Evolutionary conservation across 1,140 invertebrate species (phyloP).

Genomic region (Cardiocondyla obscurior): DNA sequence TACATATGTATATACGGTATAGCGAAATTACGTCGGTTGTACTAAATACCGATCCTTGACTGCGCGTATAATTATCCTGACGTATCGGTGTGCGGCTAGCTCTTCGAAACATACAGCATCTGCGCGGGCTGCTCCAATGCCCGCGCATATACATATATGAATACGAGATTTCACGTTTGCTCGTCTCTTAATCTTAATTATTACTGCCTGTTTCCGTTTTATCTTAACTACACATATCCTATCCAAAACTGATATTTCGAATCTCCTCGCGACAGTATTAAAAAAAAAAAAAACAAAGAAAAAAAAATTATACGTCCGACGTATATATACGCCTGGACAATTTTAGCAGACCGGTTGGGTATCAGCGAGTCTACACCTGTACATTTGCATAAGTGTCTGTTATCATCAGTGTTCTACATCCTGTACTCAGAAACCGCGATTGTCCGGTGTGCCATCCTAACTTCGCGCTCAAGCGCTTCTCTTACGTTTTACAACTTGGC

Average conservation of each 20-base stretch:
- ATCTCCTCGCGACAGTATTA: too few relatives aligned
- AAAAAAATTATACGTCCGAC: too few relatives aligned
- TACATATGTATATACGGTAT: background rate
- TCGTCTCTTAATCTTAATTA: too few relatives aligned
- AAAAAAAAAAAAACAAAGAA: too few relatives aligned
- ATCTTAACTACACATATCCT: too few relatives aligned
- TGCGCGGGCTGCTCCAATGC: background rate
- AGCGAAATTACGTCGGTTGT: background rate
- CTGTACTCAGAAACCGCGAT: background rate
- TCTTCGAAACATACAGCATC: background rate
- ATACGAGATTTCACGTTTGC: too few relatives aligned
- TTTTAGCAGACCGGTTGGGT: constrained; percentile 4
- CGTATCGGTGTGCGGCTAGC: constrained; percentile 7
- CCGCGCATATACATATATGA: background rate
- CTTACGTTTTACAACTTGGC: too few relatives aligned
- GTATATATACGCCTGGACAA: background rate
- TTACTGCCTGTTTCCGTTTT: too few relatives aligned
- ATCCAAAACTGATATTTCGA: too few relatives aligned
- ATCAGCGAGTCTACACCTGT: constrained; percentile 27
- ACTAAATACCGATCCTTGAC: constrained; percentile 51
- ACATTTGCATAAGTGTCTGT: constrained; percentile 42
- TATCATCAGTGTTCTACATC: constrained; percentile 3
- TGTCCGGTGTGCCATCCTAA: background rate
- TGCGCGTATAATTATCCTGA: constrained; percentile 36
- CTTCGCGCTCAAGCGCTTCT: too few relatives aligned